Conservation (phyloP, 2,113 vertebrate species). For the Dicaeum eximium region DNA sequence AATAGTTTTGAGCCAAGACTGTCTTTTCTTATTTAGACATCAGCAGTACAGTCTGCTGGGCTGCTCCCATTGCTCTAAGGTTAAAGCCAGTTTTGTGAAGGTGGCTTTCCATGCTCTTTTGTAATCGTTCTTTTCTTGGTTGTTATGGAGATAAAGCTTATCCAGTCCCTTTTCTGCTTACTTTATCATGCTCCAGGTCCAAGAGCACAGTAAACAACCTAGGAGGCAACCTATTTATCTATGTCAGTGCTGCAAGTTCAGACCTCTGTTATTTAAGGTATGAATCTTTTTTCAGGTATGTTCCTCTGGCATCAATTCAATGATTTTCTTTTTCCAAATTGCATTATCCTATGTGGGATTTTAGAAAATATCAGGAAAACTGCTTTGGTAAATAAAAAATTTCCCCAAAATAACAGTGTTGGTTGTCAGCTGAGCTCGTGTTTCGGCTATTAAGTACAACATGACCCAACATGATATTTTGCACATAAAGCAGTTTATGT, state of each 20-base stretch:
- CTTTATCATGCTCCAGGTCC: constrained; percentile 72
- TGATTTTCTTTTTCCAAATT: not conserved
- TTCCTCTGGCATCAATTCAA: not conserved
- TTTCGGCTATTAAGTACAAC: not conserved
- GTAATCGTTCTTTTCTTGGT: constrained; percentile 65
- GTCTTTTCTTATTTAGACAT: constrained; percentile 52
- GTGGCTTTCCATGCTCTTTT: constrained; percentile 39
- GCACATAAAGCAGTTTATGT: not conserved
- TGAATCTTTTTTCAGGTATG: constrained; percentile 57
- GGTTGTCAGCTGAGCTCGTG: not conserved
- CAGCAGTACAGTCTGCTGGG: constrained; percentile 8
- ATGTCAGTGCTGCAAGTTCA: constrained; percentile 73
- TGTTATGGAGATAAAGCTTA: constrained; percentile 70
- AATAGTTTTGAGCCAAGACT: not conserved
- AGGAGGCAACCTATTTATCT: constrained; percentile 82
- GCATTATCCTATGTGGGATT: not conserved
- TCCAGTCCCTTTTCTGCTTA: constrained; percentile 19
- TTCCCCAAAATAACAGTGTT: not conserved
- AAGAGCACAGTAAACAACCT: constrained; percentile 75
- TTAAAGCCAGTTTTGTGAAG: constrained; percentile 62
- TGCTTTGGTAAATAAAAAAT: not conserved
- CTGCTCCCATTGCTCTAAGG: constrained; percentile 38
- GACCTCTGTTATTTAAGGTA: constrained; percentile 74
- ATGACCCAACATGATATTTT: not conserved
- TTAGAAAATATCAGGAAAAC: not conserved